Base-by-base conservation (phyloP, 2,888 invertebrate species). In the Gandaritis pyraliata region DNA sequence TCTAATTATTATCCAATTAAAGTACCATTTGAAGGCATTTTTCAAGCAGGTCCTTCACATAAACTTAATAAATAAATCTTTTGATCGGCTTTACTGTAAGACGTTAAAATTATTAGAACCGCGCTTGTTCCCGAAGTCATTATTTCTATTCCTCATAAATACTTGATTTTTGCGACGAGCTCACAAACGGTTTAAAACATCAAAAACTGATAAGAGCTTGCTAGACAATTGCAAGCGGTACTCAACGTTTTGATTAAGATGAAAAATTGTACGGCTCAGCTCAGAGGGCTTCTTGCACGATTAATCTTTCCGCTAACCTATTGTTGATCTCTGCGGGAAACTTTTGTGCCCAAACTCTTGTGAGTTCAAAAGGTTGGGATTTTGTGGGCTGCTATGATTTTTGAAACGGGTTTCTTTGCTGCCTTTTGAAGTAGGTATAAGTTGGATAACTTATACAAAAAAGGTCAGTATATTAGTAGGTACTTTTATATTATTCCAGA, bases 271-370 rank as follows among this genome's bases (percentile, higher is more conserved):
- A 86, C 81, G 81, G 83, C 74, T 71, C 73, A 77, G 85, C 86
- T 85, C 83, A 83, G 79, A 77, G 78, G 85, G 86, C 82, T 88
- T 80, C 87, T 86, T 80, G 74, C 81, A 85, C 88, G 87, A 92
- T 92, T 91, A 92, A 92, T 92, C 91, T 90, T 89, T 81, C 81
- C 80, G 79, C 79, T 78, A 79, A 85, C 83, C 88, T 83, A 90
- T 91, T 91, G 91, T 91, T 85, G 81, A 82, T 83, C 85, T 78
- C 85, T 68, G 71, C 78, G 77, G 82, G 77, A 77, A 84, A 89
- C 86, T 88, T 90, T 90, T 90, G 88, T 88, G 82, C 80, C 81
- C 82, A 80, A 81, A 80, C 82, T 85, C 83, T 75, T 73, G 77
- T 73, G 81, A 82, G 85, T 86, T 89, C 86, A 89, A 88, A 88